phyloP scores from a whole-genome alignment of 2,797 vertebrate genomes.

The Lacerta agilis region DNA sequence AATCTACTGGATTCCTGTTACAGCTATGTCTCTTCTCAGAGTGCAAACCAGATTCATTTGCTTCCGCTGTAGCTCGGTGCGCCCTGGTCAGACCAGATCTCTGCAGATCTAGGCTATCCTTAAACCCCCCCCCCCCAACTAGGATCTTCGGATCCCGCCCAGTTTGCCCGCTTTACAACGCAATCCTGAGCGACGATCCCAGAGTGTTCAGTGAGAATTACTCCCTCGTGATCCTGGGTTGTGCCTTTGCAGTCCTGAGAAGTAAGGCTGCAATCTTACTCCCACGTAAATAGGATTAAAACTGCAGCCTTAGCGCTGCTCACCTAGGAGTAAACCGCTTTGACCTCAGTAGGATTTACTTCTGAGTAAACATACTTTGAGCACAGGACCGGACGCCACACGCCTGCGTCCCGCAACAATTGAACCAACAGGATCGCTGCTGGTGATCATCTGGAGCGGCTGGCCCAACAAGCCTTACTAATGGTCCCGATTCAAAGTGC shows the following conservation, averaged over 20 bases:
- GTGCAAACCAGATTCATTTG: neutral
- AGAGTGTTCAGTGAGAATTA: neutral
- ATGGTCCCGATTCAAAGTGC: neutral
- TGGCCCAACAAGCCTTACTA: neutral
- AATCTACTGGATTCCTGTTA: no score
- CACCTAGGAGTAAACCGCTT: no score
- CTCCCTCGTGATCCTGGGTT: neutral
- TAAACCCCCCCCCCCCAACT: no score
- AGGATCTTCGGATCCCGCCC: neutral
- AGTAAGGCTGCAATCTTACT: neutral
- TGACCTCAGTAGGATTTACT: no score
- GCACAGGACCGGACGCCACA: neutral
- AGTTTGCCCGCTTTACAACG: neutral
- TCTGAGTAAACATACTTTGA: neutral
- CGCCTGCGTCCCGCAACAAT: neutral
- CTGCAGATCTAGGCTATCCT: no score
- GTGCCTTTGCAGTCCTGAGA: neutral
- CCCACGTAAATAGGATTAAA: no score
- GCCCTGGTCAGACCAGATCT: neutral
- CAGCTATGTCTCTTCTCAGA: neutral
- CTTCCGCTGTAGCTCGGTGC: neutral
- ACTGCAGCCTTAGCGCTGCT: no score
- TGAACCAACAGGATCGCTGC: neutral
- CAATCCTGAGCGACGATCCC: neutral
- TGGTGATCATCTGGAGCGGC: no score